A percentile compares a stretch with the other conserved stretches of the same genome.
These are phyloP conservation scores for Urocynchramus pylzowi DNA, from an alignment of 2,113 vertebrate genomes.

Conservation along the genomic window DNA sequence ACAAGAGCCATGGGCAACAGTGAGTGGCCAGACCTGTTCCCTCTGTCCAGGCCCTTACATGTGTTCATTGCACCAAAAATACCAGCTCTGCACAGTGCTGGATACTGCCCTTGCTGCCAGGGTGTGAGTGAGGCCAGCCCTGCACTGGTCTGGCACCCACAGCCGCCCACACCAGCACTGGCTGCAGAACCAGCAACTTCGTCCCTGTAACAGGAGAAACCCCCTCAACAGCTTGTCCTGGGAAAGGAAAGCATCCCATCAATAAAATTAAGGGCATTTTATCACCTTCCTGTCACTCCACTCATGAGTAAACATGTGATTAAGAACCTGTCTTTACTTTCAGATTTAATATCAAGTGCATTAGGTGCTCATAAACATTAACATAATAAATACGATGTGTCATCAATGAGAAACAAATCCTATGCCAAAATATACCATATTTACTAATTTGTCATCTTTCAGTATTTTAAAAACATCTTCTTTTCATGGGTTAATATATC, in stretches of 20 bases:
- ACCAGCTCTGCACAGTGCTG: background rate
- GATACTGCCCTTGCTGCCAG: background rate
- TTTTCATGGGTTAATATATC: background rate
- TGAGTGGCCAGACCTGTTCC: background rate
- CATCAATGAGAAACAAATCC: background rate
- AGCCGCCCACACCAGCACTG: rapidly evolving
- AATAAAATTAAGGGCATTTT: background rate
- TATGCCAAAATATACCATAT: background rate
- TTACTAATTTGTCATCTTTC: background rate
- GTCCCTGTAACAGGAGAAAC: background rate
- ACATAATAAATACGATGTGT: background rate
- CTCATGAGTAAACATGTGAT: rapidly evolving
- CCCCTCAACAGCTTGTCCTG: background rate
- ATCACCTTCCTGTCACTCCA: background rate
- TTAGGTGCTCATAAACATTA: background rate
- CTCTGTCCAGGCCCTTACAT: background rate
- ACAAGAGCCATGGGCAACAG: rapidly evolving
- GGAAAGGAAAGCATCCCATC: background rate
- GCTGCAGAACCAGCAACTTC: background rate
- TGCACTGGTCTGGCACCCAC: background rate
- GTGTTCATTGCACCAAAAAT: rapidly evolving
- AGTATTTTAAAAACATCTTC: background rate
- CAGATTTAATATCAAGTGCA: rapidly evolving
- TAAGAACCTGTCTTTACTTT: background rate
- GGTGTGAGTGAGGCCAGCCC: background rate